phyloP scores from a whole-genome alignment of 2,888 invertebrate species.

The Drosophila mayaguana region DNA sequence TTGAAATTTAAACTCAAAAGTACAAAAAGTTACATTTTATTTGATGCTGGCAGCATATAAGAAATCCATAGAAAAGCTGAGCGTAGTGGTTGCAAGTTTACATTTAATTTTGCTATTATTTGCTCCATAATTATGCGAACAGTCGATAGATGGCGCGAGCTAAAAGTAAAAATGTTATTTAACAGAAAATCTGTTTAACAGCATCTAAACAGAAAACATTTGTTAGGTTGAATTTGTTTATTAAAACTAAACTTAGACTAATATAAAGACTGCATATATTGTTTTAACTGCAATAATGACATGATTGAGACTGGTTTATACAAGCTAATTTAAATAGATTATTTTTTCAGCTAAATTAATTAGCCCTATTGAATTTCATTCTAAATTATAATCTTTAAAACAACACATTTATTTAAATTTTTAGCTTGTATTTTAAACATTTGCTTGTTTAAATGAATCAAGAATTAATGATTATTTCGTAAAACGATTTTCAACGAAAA shows the following conservation, averaged over 20 bases:
- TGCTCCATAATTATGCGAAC: neutral
- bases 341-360: too few species aligned
- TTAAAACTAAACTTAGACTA: neutral
- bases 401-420: neutral
- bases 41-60: neutral
- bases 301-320: too few species aligned
- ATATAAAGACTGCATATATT: too few species aligned
- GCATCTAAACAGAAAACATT: neutral
- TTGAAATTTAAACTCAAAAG: too few species aligned
- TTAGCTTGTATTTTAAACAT: too few species aligned
- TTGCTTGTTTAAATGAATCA: neutral
- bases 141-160: constrained; percentile 33
- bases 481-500: neutral
- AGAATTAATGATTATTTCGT: neutral
- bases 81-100: too few species aligned
- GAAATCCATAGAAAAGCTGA: too few species aligned
- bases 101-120: neutral
- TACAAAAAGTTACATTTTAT: neutral
- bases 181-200: constrained; percentile 11
- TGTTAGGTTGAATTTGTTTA: neutral
- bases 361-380: neutral
- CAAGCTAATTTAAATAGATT: neutral
- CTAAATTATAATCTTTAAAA: neutral
- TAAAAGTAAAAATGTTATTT: constrained; percentile 7
- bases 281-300: neutral